Base-by-base conservation (phyloP, 1,140 invertebrate species). In the Atta texana region DNA sequence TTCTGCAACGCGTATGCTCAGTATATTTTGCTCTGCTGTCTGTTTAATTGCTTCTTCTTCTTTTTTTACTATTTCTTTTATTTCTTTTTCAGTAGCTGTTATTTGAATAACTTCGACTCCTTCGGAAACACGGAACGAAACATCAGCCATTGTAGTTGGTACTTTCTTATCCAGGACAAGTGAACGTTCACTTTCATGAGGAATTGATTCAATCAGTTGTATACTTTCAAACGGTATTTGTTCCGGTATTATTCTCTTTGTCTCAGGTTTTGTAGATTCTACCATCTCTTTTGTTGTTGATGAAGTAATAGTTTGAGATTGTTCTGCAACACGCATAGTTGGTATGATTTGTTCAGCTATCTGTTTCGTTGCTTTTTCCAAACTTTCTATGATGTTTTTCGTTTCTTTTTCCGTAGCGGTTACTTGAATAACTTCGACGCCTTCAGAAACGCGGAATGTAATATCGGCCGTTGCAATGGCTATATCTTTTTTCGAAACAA, bases 341-440 rank as follows among this genome's bases (percentile, higher is more conserved):
- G 81, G 16, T 8, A 94, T 71, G 63, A 74, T 92, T 14, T 89
- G 80, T 64, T 93, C 87, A 4, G 94, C 94, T 18, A 49, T 89
- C 78, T 94, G 92, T 76, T 92, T 80, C 39, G 39, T 44, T 53
- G 92, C 89, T 63, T 87, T 87, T 34, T 94, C 91, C 4, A 82
- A 84, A 0, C 91, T 93, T 86, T 92, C 93, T 4, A 94, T 88
- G 0, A 96, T 89, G 91, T 95, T 92, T 72, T 94, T 93, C 1
- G 90, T 87, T 90, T 95, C 94, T 57, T 94, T 93, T 81, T 96
- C 95, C 55, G 92, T 91, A 2, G 89, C 59, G 2, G 88, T 93
- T 21, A 95, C 75, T 89, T 96, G 91, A 0, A 91, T 93, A 12
- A 95, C 82, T 90, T 93, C 91, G 0, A 95, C 6, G 59, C 93